Base-by-base conservation (phyloP, 37 sponge, comb jelly and placozoan species). In the Beroe ovata region DNA sequence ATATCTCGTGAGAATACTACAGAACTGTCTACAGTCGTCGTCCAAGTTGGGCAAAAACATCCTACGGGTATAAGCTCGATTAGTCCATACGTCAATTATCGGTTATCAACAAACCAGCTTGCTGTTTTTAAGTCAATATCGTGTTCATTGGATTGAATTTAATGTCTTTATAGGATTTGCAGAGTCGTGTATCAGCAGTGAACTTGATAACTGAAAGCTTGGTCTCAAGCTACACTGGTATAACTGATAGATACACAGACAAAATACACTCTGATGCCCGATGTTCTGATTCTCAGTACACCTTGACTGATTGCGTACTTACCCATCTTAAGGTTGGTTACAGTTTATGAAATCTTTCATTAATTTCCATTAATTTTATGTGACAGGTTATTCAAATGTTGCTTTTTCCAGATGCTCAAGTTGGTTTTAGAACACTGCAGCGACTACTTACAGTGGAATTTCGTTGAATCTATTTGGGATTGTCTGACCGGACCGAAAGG, bases 391-490 rank as follows among this genome's bases (percentile, higher is more conserved):
- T n/a, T n/a, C n/a, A n/a, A n/a, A n/a, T n/a, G n/a, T n/a, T n/a
- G n/a, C n/a, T n/a, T 47, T 47, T 47, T 77, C 1, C 54, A 77
- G 84, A 77, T 77, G 84, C 33, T 77, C 54, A 77, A 77, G 21
- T 42, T 77, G 21, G 84, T 77, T 1, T 54, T 77, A 54, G 84
- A 77, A 36, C 84, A 77, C 38, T 77, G 84, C 28, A 77, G 84
- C 41, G 84, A 77, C 84, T 77, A 36, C 84, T 35, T 77, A 29
- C 84, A 77, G 1, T 77, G 84, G 84, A 39, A 40, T n/a, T 36
- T 42, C 28, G 84, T 77, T 22, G 84, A 77, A 77, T 30, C 84
- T 40, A 77, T 77, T 54, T 77, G 84, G 84, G 84, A 77, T 19
- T 77, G 84, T 29, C 84, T 77, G 0, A 36, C 54, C 41, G 42